Conservation (phyloP, 2,797 vertebrate genomes). For the Sebastes dallii region DNA sequence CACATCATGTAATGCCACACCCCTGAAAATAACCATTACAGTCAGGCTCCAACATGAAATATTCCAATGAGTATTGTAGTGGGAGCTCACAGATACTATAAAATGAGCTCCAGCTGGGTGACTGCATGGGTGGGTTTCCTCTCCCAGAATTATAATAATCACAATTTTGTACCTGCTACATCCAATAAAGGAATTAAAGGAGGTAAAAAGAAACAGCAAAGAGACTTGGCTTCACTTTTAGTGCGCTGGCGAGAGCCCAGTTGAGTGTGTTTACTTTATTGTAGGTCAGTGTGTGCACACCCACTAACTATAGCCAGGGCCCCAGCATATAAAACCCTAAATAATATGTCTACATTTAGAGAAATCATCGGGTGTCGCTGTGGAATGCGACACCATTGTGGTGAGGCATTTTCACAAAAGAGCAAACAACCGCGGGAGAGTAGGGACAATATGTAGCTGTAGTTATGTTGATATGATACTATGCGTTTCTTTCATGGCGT, state of each 20-base stretch:
- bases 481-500: background rate
- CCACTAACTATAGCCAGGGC: conserved; percentile 71
- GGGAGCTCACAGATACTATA: background rate
- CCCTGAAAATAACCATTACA: background rate
- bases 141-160: background rate
- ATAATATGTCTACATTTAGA: conserved; percentile 78
- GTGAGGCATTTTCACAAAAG: conserved; percentile 65
- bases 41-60: background rate
- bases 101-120: conserved; percentile 3
- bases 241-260: conserved; percentile 37
- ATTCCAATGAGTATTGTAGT: background rate
- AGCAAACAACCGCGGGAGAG: conserved; percentile 63
- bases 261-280: conserved; percentile 68
- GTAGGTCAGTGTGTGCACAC: conserved; percentile 69
- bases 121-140: background rate
- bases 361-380: conserved; percentile 75
- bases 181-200: conserved; percentile 13
- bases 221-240: conserved; percentile 23
- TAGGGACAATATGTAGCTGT: conserved; percentile 1
- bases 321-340: conserved; percentile 71
- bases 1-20: background rate
- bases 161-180: conserved; percentile 5
- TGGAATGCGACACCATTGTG: conserved; percentile 72
- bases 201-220: conserved; percentile 5
- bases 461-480: background rate